Percentiles rank a stretch among this genome's conserved stretches.
Evolutionary conservation across 2,113 vertebrate genomes (phyloP).

Genomic region (Anolis sagrei): DNA sequence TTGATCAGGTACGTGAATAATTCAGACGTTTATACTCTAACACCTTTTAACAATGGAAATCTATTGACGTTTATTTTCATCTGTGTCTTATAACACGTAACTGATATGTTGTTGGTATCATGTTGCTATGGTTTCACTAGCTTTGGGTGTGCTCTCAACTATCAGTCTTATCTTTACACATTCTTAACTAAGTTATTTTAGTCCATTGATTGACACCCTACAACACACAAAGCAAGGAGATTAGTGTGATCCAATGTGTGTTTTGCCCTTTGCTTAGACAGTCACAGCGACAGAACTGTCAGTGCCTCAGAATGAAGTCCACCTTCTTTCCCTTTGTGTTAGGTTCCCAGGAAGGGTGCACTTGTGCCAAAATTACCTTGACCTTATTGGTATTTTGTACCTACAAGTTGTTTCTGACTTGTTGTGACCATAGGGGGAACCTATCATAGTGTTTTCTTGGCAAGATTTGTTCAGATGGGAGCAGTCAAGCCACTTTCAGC

Average conservation of each 20-base stretch:
- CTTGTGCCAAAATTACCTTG: not conserved
- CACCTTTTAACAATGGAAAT: not conserved
- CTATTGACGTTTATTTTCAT: not conserved
- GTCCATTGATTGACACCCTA: not conserved
- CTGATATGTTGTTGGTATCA: not conserved
- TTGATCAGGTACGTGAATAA: slow-evolving; percentile 86
- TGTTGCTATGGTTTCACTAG: not conserved
- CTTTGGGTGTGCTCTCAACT: not conserved
- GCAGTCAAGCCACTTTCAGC: no score
- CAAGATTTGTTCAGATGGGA: no score
- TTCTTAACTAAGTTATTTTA: slow-evolving; percentile 16
- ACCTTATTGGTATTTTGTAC: no score
- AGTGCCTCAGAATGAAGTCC: slow-evolving; percentile 48
- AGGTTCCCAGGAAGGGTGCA: not conserved
- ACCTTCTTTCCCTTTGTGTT: slow-evolving; percentile 19
- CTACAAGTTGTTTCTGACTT: no score
- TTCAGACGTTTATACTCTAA: slow-evolving; percentile 43
- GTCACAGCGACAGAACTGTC: slow-evolving; percentile 3
- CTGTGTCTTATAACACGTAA: not conserved
- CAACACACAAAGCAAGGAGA: not conserved
- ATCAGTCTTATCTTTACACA: not conserved
- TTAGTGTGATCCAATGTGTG: slow-evolving; percentile 7
- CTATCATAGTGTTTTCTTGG: no score
- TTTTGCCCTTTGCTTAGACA: not conserved
- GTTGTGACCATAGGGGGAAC: no score